These are phyloP conservation scores for Microctonus brassicae DNA, from an alignment of 2,888 invertebrate genomes.

Conservation along the genomic window DNA sequence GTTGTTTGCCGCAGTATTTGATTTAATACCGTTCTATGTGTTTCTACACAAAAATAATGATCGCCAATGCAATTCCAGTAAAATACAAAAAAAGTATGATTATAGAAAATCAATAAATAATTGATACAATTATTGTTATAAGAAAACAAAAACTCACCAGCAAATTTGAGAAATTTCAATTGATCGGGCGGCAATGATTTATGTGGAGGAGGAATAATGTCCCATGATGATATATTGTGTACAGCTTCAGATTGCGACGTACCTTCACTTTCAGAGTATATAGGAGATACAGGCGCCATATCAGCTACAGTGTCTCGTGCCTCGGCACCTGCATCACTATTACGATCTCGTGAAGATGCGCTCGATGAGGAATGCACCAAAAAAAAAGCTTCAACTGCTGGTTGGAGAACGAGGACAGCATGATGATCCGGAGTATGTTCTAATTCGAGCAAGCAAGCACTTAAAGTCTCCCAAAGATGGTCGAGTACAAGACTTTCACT, in stretches of 20 bases:
- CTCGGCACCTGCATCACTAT: constrained; percentile 55
- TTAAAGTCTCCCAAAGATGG: constrained; percentile 83
- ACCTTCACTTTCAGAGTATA: constrained; percentile 62
- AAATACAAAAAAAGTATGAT: neutral
- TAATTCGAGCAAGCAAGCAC: constrained; percentile 82
- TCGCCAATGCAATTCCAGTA: neutral
- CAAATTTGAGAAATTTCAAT: constrained; percentile 84
- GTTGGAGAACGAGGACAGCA: constrained; percentile 87
- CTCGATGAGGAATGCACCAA: constrained; percentile 83
- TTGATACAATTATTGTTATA: neutral
- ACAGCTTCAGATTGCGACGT: constrained; percentile 55
- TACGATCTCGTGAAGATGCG: constrained; percentile 58
- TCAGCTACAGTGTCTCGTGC: constrained; percentile 62
- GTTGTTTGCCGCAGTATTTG: constrained; percentile 88
- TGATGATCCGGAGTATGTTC: constrained; percentile 89
- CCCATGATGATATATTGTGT: constrained; percentile 57
- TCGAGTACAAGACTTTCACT: constrained; percentile 81
- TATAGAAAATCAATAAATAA: neutral
- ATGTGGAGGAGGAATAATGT: constrained; percentile 55
- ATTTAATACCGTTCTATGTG: constrained; percentile 88
- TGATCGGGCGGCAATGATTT: constrained; percentile 75
- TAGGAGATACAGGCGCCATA: constrained; percentile 64
- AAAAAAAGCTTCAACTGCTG: constrained; percentile 93
- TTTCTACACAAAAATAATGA: constrained; percentile 72
- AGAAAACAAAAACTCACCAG: constrained; percentile 70